Conservation (phyloP, 1,140 invertebrate genomes). For the Zaprionus lachaisei region DNA sequence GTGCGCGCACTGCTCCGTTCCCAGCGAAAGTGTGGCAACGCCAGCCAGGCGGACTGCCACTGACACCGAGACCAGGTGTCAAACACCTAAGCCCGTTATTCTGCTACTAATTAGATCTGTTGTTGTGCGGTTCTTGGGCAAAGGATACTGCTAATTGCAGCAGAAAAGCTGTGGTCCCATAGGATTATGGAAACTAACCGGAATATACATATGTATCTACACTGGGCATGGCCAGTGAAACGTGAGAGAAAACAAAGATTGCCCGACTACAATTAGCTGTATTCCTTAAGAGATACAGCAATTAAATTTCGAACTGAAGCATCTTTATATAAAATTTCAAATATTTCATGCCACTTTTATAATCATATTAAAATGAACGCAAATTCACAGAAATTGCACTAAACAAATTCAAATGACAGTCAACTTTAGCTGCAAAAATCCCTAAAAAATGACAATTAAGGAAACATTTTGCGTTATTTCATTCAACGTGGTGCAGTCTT, state of each 20-base stretch:
- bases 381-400: too few species aligned
- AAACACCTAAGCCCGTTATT: conserved; percentile 67
- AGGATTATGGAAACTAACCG: conserved; percentile 32
- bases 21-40: conserved; percentile 21
- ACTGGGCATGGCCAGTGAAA: background rate
- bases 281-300: background rate
- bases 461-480: background rate
- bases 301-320: too few species aligned
- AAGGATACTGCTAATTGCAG: conserved; percentile 29
- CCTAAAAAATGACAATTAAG: background rate
- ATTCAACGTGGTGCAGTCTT: background rate
- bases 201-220: background rate
- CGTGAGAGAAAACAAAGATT: background rate
- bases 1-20: background rate
- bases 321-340: too few species aligned
- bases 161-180: conserved; percentile 19
- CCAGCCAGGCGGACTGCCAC: background rate
- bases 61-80: conserved; percentile 46
- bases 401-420: too few species aligned
- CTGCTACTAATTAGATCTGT: conserved; percentile 67
- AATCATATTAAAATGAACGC: too few species aligned
- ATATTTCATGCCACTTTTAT: too few species aligned
- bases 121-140: conserved; percentile 25
- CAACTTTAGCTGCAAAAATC: background rate
- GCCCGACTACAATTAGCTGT: background rate